Conservation (phyloP, 2,797 vertebrate species). For the Poecilia picta region DNA sequence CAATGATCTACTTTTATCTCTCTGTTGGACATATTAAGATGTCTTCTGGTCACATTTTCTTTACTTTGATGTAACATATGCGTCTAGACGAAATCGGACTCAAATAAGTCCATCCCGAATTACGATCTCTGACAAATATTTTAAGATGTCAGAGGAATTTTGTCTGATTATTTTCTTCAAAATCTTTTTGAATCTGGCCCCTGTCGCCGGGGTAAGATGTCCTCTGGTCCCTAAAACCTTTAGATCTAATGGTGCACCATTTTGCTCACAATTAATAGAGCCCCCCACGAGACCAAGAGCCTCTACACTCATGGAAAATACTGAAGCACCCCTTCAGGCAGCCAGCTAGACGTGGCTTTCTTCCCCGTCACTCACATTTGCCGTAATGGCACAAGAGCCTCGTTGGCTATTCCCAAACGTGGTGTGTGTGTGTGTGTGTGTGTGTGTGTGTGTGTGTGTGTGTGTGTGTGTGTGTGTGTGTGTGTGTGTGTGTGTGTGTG, state of each 20-base stretch:
- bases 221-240: conserved; percentile 73
- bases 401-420: conserved; percentile 82
- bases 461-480: conserved; percentile 62
- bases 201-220: conserved; percentile 57
- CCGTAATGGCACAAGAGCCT: conserved; percentile 80
- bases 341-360: conserved; percentile 79
- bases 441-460: conserved; percentile 71
- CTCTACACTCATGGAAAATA: conserved; percentile 80
- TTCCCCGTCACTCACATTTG: conserved; percentile 84
- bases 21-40: conserved; percentile 36
- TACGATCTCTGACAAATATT: background rate
- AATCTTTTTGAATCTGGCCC: conserved; percentile 56
- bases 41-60: conserved; percentile 45
- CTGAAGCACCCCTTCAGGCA: conserved; percentile 79
- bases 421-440: conserved; percentile 71
- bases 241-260: conserved; percentile 77
- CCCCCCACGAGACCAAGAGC: conserved; percentile 77
- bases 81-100: conserved; percentile 23
- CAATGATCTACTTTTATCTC: conserved; percentile 67
- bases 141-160: conserved; percentile 12
- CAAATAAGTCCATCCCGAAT: background rate
- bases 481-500: conserved; percentile 61
- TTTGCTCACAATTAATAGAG: conserved; percentile 82
- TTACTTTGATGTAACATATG: conserved; percentile 75
- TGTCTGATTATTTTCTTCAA: conserved; percentile 55